These are phyloP conservation scores for Centropus unirufus DNA, from an alignment of 2,113 vertebrate species.

Conservation along the genomic window DNA sequence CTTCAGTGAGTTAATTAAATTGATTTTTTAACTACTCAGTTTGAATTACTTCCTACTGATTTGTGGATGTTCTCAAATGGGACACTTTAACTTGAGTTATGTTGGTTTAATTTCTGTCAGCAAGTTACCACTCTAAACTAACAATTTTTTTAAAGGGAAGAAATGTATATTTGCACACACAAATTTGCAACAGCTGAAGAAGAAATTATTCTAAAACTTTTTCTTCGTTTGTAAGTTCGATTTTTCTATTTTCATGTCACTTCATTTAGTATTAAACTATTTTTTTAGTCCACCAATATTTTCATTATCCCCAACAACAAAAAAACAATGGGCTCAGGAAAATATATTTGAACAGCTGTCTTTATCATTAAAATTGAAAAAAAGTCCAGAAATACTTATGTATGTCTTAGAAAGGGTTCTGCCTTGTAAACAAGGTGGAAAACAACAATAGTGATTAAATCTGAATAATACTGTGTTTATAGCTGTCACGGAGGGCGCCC, in stretches of 20 bases:
- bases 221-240: not conserved
- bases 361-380: not conserved
- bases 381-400: not conserved
- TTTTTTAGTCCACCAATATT: rapidly evolving
- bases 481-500: not conserved
- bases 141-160: not conserved
- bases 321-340: not conserved
- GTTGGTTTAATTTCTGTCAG: not conserved
- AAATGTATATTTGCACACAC: not conserved
- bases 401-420: not conserved
- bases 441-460: not conserved
- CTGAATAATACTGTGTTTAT: not conserved
- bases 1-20: not conserved
- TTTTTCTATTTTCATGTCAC: not conserved
- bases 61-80: not conserved
- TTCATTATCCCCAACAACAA: not conserved
- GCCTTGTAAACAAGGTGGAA: not conserved
- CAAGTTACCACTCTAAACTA: not conserved
- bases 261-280: not conserved
- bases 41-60: not conserved
- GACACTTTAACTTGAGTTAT: not conserved
- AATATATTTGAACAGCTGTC: not conserved
- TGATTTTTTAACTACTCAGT: not conserved
- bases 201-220: not conserved
- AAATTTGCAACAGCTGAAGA: not conserved